These are phyloP conservation scores for Plutella xylostella DNA, from an alignment of 2,888 invertebrate genomes.

Conservation along the genomic window DNA sequence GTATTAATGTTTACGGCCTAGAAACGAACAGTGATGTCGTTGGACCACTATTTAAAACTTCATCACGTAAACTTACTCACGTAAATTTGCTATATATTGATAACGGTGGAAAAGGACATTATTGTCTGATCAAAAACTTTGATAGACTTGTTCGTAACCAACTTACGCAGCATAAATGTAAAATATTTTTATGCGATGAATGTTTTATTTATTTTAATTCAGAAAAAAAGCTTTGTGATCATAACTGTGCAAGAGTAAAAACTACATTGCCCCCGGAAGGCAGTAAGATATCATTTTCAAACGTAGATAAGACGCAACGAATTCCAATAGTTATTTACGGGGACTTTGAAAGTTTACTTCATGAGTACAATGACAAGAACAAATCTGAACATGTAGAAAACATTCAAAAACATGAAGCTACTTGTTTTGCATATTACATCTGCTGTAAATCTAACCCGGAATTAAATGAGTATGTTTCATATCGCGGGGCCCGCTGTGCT, in stretches of 20 bases:
- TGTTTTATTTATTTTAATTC: not conserved
- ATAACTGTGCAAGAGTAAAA: not conserved
- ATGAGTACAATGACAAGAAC: not conserved
- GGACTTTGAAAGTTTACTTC: not conserved
- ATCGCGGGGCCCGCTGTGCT: slow-evolving; percentile 9
- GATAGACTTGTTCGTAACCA: not conserved
- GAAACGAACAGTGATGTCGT: too few relatives aligned
- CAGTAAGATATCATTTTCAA: not conserved
- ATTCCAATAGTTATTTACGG: not conserved
- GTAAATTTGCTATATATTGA: too few relatives aligned
- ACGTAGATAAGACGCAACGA: not conserved
- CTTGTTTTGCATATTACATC: slow-evolving; percentile 8
- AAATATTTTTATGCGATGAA: not conserved
- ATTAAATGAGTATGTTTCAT: slow-evolving; percentile 9
- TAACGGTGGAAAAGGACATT: too few relatives aligned
- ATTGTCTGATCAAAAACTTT: too few relatives aligned
- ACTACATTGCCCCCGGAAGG: not conserved
- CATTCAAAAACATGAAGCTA: not conserved
- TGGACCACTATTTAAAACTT: too few relatives aligned
- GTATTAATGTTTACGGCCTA: too few relatives aligned
- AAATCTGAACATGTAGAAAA: not conserved
- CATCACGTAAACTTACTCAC: too few relatives aligned
- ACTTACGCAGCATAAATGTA: not conserved
- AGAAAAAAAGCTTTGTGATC: not conserved
- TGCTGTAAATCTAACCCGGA: slow-evolving; percentile 6